phyloP scores from a whole-genome alignment of 2,888 invertebrate genomes.

The Yponomeuta cagnagella region DNA sequence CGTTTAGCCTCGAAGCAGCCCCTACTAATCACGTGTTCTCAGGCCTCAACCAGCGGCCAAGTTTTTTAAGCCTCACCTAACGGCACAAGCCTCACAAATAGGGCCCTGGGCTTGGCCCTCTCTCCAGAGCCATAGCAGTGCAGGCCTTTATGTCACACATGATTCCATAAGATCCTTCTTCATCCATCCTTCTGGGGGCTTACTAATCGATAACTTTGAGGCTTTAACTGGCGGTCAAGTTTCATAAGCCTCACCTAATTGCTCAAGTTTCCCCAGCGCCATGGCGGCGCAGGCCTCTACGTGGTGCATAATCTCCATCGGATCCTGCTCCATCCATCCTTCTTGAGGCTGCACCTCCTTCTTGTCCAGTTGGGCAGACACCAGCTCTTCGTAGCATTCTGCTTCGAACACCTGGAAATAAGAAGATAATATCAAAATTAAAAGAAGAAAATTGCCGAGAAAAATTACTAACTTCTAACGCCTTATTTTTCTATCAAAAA shows the following conservation, averaged over 20 bases:
- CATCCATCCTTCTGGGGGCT: no score
- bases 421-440: neutral
- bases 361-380: constrained; percentile 88
- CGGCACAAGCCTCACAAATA: no score
- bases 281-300: constrained; percentile 87
- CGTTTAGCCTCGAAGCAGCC: no score
- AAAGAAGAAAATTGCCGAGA: no score
- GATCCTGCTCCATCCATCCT: constrained; percentile 97
- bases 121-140: constrained; percentile 61
- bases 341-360: constrained; percentile 87
- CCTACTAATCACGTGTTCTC: no score
- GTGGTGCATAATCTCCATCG: constrained; percentile 86
- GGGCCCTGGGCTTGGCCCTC: constrained; percentile 27
- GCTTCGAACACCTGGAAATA: constrained; percentile 81
- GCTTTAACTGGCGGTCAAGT: no score
- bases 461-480: no score
- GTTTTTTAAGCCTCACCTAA: constrained; percentile 27
- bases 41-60: no score
- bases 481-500: no score
- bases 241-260: constrained; percentile 55
- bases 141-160: constrained; percentile 40
- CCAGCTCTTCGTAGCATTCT: constrained; percentile 85
- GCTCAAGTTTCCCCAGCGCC: constrained; percentile 79
- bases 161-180: neutral
- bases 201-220: no score